A percentile compares a stretch with the other conserved stretches of the same genome.
Conservation (phyloP, 2,888 invertebrate species). For the Drosophila prolongata region DNA sequence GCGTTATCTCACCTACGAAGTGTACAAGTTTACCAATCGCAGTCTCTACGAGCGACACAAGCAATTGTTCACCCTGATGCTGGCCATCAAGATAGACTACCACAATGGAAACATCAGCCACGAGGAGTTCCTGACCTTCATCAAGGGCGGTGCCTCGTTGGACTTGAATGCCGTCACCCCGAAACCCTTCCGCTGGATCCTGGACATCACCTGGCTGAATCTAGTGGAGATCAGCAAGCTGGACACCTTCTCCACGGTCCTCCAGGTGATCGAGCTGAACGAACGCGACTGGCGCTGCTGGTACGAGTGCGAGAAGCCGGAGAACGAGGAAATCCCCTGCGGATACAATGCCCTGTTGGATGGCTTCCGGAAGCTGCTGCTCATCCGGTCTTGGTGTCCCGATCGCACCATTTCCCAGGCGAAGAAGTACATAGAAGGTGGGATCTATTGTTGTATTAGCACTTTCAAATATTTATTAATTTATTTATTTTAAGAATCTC, state of each 20-base stretch:
- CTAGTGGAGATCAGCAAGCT: conserved; percentile 96
- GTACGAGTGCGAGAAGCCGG: conserved; percentile 97
- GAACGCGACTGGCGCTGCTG: conserved; percentile 95
- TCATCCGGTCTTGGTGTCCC: conserved; percentile 97
- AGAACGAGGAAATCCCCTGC: conserved; percentile 95
- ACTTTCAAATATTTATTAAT: background rate
- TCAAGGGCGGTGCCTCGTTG: conserved; percentile 97
- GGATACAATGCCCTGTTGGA: conserved; percentile 94
- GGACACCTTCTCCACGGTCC: conserved; percentile 90
- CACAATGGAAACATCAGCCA: conserved; percentile 92
- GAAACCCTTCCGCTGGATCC: conserved; percentile 97
- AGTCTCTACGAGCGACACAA: conserved; percentile 97
- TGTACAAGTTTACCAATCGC: conserved; percentile 95
- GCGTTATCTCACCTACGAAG: conserved; percentile 94
- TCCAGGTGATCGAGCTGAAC: conserved; percentile 92
- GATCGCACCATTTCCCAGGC: conserved; percentile 97
- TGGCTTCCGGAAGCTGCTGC: conserved; percentile 93
- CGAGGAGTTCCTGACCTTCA: conserved; percentile 97
- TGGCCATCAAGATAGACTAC: conserved; percentile 97
- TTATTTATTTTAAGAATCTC: conserved; percentile 87
- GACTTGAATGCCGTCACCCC: conserved; percentile 96
- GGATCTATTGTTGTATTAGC: background rate
- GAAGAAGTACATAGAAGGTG: conserved; percentile 94
- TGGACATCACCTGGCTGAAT: conserved; percentile 98
- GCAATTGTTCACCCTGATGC: conserved; percentile 95